Evolutionary conservation across 2,888 invertebrate genomes (phyloP), one percentile per base, ranked within the genome.

Genomic region (Nemoura dubitans): DNA sequence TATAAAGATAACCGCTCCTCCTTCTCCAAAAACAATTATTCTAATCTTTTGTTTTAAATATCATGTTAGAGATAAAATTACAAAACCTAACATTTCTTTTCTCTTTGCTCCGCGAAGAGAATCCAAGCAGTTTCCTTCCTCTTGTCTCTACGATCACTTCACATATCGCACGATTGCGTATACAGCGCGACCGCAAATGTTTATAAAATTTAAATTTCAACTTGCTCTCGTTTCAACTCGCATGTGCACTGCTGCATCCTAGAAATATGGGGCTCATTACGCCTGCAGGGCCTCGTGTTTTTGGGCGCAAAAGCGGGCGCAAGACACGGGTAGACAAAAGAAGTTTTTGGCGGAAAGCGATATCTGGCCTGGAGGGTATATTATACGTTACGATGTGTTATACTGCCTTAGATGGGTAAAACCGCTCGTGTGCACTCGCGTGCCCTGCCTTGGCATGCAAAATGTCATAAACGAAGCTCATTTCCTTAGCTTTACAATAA

Each of bases 191-290:
- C 36, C 16, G 30, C 29, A 25, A 81, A 81, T 81, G 81, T 81
- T 81, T 81, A 81, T 86, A 83, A 83, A 86, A 86, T 86, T 86
- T 86, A 86, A 86, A 86, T 86, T 86, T 86, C 81, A 30, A 21
- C 81, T 80, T 80, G 59, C 59, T 59, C 59, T 59, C 59, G 21
- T 21, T 59, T 1, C 59, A 21, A 59, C 14, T 59, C 59, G 59
- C 80, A 80, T 28, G 80, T 26, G 25, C 28, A 36, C 10, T 10
- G 5, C 59, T 59, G 59, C 59, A n/a, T n/a, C n/a, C n/a, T n/a
- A n/a, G n/a, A 29, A 81, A 81, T 81, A 30, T 81, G 81, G 30
- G 81, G 81, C 28, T 81, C 81, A 29, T 81, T 81, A 29, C 81
- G 21, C 59, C 59, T 81, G 5, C 0, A 28, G 81, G n/a, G 81